A percentile compares a stretch with the other conserved stretches of the same genome.
Evolutionary conservation across 2,113 vertebrate species (phyloP).

Genomic region (Uropsilus gracilis): DNA sequence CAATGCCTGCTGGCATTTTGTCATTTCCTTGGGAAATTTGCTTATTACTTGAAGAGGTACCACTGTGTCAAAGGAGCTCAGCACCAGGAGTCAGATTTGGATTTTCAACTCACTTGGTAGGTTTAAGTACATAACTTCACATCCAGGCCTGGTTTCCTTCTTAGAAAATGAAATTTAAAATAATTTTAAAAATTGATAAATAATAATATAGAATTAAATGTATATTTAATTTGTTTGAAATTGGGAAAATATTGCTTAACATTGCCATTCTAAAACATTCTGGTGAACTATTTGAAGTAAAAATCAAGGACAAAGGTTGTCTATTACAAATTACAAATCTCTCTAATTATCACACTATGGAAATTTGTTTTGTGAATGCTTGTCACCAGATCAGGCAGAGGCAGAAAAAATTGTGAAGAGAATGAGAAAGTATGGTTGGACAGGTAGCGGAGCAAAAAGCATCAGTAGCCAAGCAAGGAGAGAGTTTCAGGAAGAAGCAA

Average conservation of each 20-base stretch:
- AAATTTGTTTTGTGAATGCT: slow-evolving; percentile 2
- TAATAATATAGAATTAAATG: neutral
- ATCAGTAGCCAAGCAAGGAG: neutral
- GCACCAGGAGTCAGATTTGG: neutral
- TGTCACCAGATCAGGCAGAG: neutral
- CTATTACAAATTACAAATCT: neutral
- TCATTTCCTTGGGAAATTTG: slow-evolving; percentile 52
- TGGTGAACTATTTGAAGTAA: neutral
- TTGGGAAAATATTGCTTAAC: neutral
- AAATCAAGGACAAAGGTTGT: neutral
- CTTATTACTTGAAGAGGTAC: slow-evolving; percentile 29
- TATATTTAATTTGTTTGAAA: too few relatives aligned
- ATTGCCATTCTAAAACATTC: neutral
- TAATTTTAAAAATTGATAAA: neutral
- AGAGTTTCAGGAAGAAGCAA: neutral
- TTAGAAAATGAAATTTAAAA: neutral
- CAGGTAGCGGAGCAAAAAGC: neutral
- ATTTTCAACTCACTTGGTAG: neutral
- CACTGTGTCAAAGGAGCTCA: neutral
- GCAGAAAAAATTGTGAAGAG: neutral
- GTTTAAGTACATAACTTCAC: neutral
- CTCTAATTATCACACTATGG: neutral
- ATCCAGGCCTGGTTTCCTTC: neutral
- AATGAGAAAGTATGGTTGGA: neutral
- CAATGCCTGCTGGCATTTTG: slow-evolving; percentile 26